Conservation (phyloP, 2,797 vertebrate species). For the Danio albolineatus region DNA sequence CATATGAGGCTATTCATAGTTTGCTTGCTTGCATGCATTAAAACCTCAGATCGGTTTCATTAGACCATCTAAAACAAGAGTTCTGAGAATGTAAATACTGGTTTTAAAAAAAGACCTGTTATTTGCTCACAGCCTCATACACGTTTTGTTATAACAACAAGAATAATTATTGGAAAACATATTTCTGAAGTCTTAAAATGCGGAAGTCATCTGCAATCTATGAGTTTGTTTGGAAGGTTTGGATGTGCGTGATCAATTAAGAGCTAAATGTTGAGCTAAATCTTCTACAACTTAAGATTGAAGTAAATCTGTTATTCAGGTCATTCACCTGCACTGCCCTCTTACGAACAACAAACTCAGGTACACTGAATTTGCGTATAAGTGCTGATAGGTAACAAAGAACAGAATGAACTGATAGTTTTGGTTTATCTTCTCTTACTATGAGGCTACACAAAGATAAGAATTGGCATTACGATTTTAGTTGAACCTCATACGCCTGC, state of each 20-base stretch:
- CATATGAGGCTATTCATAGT: conserved; percentile 42
- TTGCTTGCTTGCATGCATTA: conserved; percentile 34
- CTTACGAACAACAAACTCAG: conserved; percentile 11
- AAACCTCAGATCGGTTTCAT: conserved; percentile 1
- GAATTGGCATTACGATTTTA: background rate
- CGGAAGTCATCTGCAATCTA: background rate
- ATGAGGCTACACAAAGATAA: background rate
- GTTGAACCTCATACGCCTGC: conserved; percentile 3
- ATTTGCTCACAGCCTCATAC: background rate
- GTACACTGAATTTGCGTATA: background rate
- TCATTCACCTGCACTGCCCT: conserved; percentile 10
- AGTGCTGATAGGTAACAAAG: background rate
- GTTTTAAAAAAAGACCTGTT: conserved; percentile 1
- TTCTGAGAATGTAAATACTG: background rate
- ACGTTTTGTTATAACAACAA: background rate
- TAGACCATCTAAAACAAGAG: background rate
- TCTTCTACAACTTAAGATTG: background rate
- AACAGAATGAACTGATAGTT: background rate
- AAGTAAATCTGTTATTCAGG: background rate
- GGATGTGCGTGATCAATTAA: background rate
- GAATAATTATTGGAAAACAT: background rate
- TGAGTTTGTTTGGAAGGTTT: background rate
- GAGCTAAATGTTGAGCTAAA: conserved; percentile 10
- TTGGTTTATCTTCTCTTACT: background rate
- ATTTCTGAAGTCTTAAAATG: background rate